Percentiles rank a stretch among this genome's conserved stretches.
These are phyloP conservation scores for Drosophila subpulchrella DNA, from an alignment of 1,140 invertebrate genomes.

Conservation along the genomic window DNA sequence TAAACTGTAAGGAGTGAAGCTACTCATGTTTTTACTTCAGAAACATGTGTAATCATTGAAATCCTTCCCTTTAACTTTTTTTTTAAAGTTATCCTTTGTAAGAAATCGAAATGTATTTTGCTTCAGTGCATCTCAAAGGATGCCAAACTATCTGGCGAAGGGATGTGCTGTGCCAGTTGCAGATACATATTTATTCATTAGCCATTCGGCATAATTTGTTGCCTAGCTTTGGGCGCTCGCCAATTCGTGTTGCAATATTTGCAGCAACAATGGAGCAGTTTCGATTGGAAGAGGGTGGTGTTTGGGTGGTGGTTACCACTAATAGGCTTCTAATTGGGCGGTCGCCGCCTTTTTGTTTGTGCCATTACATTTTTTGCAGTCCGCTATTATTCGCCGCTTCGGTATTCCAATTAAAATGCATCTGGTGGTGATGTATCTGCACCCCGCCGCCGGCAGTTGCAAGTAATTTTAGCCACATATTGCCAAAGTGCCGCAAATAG, in stretches of 20 bases:
- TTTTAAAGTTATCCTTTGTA: no score
- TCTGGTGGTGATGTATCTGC: constrained; percentile 53
- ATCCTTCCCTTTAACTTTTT: no score
- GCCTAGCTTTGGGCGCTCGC: constrained; percentile 36
- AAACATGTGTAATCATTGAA: no score
- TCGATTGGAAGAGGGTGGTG: not conserved
- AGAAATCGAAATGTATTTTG: not conserved
- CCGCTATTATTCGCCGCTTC: constrained; percentile 26
- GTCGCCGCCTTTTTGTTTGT: constrained; percentile 34
- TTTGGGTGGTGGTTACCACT: constrained; percentile 27
- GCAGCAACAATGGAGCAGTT: constrained; percentile 22
- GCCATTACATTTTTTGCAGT: not conserved
- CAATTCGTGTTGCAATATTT: constrained; percentile 44
- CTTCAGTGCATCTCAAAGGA: not conserved
- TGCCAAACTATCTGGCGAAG: not conserved
- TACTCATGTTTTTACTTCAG: no score
- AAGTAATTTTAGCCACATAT: constrained; percentile 71
- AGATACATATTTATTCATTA: constrained; percentile 73
- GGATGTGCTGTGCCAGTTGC: constrained; percentile 3
- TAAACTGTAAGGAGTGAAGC: no score
- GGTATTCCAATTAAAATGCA: constrained; percentile 76
- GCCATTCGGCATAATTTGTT: constrained; percentile 64
- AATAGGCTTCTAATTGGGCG: constrained; percentile 77
- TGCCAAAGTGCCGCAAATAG: constrained; percentile 39
- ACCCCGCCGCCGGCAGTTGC: constrained; percentile 48